A percentile compares a stretch with the other conserved stretches of the same genome.
These are phyloP conservation scores for Urocitellus parryii DNA, from an alignment of 2,113 vertebrate genomes.

Conservation along the genomic window DNA sequence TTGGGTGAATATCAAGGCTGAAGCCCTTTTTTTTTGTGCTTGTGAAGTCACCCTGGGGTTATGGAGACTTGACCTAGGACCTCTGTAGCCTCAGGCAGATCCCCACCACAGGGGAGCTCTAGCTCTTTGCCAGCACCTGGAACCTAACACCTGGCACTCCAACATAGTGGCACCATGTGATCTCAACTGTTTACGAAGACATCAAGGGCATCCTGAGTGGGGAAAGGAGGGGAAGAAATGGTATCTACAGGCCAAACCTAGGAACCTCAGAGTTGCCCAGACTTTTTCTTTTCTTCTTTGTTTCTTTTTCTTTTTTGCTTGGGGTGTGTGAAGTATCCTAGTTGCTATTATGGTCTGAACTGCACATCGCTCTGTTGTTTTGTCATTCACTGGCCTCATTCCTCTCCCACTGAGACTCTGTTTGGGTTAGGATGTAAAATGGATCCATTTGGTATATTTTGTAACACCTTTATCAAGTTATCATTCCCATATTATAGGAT, in stretches of 20 bases:
- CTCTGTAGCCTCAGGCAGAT: background rate
- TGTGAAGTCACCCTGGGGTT: background rate
- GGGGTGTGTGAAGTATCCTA: background rate
- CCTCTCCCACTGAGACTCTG: background rate
- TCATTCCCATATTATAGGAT: background rate
- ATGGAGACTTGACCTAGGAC: background rate
- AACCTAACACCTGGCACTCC: slow-evolving; percentile 58
- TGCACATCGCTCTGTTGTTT: background rate
- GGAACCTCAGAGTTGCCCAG: slow-evolving; percentile 53
- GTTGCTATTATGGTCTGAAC: background rate
- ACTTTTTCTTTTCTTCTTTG: background rate
- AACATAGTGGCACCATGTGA: slow-evolving; percentile 58
- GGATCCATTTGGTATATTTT: background rate
- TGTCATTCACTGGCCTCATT: background rate
- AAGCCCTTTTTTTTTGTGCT: background rate
- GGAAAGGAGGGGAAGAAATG: slow-evolving; percentile 30
- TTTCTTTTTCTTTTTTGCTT: background rate
- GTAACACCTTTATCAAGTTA: background rate
- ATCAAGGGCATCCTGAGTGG: slow-evolving; percentile 80
- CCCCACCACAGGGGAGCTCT: slow-evolving; percentile 1
- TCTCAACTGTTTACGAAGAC: slow-evolving; percentile 75
- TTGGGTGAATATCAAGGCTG: background rate
- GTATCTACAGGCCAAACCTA: slow-evolving; percentile 42
- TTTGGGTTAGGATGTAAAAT: background rate
- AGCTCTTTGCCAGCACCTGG: background rate